Conservation (phyloP, 2,113 vertebrate genomes). For the Plecturocebus donacophilus region DNA sequence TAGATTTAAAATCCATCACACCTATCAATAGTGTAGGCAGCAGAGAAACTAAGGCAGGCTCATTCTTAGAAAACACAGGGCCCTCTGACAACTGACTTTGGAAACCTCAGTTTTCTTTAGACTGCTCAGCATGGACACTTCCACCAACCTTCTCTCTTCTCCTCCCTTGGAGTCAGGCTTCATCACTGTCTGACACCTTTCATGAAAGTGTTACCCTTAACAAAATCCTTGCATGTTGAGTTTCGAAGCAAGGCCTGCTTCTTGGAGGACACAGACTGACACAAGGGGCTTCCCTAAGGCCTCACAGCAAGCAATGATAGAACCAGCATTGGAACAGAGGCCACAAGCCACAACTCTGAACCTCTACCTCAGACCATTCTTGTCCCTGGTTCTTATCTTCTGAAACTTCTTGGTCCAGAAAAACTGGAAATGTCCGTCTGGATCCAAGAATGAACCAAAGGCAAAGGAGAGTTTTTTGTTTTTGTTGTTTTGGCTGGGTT, state of each 20-base stretch:
- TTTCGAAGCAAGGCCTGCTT: background rate
- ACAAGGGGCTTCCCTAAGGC: background rate
- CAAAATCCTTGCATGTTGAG: background rate
- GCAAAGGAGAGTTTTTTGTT: background rate
- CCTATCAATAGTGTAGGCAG: rapidly evolving
- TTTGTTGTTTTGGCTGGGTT: no score
- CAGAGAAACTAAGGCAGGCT: background rate
- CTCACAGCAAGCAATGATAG: background rate
- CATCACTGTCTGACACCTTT: background rate
- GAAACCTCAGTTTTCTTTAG: background rate
- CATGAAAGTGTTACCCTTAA: no score
- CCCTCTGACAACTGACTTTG: background rate
- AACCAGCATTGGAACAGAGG: background rate
- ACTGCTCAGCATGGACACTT: rapidly evolving
- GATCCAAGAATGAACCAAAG: background rate
- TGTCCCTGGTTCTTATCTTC: background rate
- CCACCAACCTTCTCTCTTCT: background rate
- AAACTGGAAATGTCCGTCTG: background rate
- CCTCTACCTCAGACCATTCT: background rate
- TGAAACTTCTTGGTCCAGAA: background rate
- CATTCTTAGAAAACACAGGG: background rate
- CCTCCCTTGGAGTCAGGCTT: background rate
- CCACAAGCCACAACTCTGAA: background rate
- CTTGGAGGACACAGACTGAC: background rate
- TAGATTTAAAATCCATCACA: background rate